Evolutionary conservation across 1,140 invertebrate species (phyloP).

Genomic region (Andrena cerasifolii): DNA sequence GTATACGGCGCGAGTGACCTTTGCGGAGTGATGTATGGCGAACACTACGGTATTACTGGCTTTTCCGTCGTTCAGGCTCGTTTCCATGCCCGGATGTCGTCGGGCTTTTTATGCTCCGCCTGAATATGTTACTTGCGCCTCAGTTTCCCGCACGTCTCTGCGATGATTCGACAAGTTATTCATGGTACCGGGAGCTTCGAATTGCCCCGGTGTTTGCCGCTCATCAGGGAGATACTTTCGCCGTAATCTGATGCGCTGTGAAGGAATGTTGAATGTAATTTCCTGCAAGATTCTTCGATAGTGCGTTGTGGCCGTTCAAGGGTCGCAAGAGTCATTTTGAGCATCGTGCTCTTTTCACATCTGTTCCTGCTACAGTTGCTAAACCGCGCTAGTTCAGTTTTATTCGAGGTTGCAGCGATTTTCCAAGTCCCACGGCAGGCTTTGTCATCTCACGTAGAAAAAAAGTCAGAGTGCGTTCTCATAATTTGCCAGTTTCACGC

Average conservation of each 20-base stretch:
- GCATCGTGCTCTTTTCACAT: too few species aligned
- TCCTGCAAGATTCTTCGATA: too few species aligned
- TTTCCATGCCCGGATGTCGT: constrained; percentile 8
- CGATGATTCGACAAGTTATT: constrained; percentile 31
- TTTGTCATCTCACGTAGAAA: neutral
- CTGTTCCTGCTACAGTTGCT: too few species aligned
- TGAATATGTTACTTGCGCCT: constrained; percentile 24
- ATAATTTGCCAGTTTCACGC: constrained; percentile 24
- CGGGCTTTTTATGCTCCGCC: constrained; percentile 8
- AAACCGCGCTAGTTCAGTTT: too few species aligned
- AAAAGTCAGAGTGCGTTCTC: neutral
- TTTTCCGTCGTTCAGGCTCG: constrained; percentile 23
- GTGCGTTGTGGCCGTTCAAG: too few species aligned
- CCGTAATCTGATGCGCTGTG: too few species aligned
- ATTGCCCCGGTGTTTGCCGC: neutral
- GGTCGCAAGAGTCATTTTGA: too few species aligned
- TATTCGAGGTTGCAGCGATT: neutral
- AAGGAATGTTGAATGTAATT: too few species aligned
- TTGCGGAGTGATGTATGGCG: constrained; percentile 22
- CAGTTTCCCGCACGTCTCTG: neutral
- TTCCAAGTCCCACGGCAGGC: neutral
- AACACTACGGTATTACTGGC: constrained; percentile 7
- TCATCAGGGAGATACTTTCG: too few species aligned
- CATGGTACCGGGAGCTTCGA: neutral
- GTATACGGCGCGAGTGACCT: constrained; percentile 29